Base-by-base conservation (phyloP, 2,888 invertebrate genomes). In the Harpalus rufipes region DNA sequence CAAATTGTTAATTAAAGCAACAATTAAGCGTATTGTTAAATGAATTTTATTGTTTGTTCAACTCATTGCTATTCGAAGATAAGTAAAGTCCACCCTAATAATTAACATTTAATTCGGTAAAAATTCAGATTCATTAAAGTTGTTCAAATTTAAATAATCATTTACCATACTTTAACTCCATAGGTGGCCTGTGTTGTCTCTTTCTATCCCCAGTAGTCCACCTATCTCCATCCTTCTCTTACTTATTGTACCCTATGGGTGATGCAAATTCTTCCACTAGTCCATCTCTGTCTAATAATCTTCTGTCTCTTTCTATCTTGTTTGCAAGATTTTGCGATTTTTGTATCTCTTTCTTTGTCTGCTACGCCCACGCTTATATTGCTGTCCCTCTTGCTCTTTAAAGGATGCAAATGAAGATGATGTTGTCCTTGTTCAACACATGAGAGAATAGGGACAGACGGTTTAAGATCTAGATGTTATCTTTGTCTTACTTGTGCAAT, bases 111-210 rank as follows among this genome's bases (percentile, higher is more conserved):
- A 74, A 83, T 83, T 83, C 83, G 61, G 74, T 83, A 83, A 83
- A 83, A 83, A 83, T 74, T 16, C 41, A 59, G 74, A 83, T 81
- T 81, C 81, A 81, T 84, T 76, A 78, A 84, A 78, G 63, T 78
- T 84, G 84, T 84, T 68, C 80, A 85, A 85, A 85, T 85, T 85
- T 85, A 85, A 85, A 85, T 85, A 85, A 80, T 68, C 72, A 83
- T 83, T 83, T 83, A 76, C 83, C 74, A 83, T 76, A 83, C 59
- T 83, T 81, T 81, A 68, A n/a, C 84, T 85, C 59, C 85, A 85
- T 85, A 80, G 85, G 85, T 85, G 85, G 85, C 58, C 85, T 58
- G 18, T 10, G 10, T 61, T 12, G 8, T 79, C 51, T 79, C 32
- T 63, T 44, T 84, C 84, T 65, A 7, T n/a, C 32, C 16, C 63